Base-by-base conservation (phyloP, 2,113 vertebrate species). In the Piprites chloris region DNA sequence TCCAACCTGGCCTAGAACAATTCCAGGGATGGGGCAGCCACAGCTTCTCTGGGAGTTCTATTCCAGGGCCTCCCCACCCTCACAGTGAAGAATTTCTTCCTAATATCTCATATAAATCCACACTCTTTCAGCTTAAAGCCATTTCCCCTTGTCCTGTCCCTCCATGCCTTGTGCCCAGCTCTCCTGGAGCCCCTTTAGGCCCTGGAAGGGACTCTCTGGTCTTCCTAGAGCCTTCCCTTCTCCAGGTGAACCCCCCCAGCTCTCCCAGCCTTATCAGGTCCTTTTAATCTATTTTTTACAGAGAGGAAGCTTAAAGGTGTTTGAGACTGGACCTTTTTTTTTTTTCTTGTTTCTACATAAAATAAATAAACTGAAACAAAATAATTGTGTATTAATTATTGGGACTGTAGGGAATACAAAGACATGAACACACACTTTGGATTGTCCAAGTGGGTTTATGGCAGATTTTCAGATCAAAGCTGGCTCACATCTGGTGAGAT, bases 41-140 rank as follows among this genome's bases (percentile, higher is more conserved):
- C 22, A 50, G 6, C 9, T 66, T 22, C 42, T 32, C 49, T 65
- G 32, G 11, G 1, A 0, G 32, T 0, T 3, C 17, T 15, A 0
- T 19, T 5, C 8, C 59, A 66, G 22, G 27, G 5, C 5, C 12
- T 44, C 32, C 2, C 0, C 42, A 28, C 5, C 33, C 4, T 44
- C 23, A 9, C 18, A 44, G 22, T 1, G 1, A 33, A 1, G 12
- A 22, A 44, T 74, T 66, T 2, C 18, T 28, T 44, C 5, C 12
- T 3, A 50, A 13, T 14, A 33, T 72, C 47, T 14, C 6, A n/a
- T 17, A 24, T n/a, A 13, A 2, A 5, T 5, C 30, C n/a, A 4
- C 6, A 12, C 12, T 50, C 32, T 42, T 46, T 1, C 4, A 42
- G 17, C 30, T 3, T 1, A 5, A 86, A 44, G 10, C 12, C 16